Base-by-base conservation (phyloP, 2,113 vertebrate species). In the Platichthys stellatus region DNA sequence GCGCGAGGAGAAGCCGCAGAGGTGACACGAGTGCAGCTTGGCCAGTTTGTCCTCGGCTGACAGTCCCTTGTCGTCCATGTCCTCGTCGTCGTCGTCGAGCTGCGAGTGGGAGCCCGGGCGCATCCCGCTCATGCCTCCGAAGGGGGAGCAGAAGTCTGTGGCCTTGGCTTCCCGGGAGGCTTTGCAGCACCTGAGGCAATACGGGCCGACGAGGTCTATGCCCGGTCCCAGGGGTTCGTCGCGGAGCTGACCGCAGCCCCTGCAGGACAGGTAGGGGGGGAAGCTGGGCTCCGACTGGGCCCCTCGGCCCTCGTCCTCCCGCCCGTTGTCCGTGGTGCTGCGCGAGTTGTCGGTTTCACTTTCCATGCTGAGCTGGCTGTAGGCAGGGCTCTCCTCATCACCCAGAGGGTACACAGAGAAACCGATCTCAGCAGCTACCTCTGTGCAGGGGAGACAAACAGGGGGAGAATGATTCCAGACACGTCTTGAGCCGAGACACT, bases 1-100 rank as follows among this genome's bases (percentile, higher is more conserved):
- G 82, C 97, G 96, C 0, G 98, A 98, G 49, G 96, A 96, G 86
- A 99, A 99, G 91, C 96, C 95, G 69, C 98, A 99, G 59, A 98
- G 93, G 86, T 96, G 95, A 90, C 98, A 99, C 58, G 96, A 94
- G 92, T 96, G 96, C 75, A 98, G 92, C 47, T 96, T 95, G 69
- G 94, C 83, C 40, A 66, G 67, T 59, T 85, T 87, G 62, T 93
- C 93, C 28, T 93, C 90, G 9, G 78, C 76, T 5, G 86, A 63
- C 83, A 89, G 86, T 24, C 64, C 78, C 70, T 92, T 92, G 89
- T 92, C 90, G 15, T 31, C 88, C 91, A 92, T 92, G 0, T 68
- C 90, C 0, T 24, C 69, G 0, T 92, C 85, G 0, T 68, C 90
- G 0, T 24, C 69, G 1, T 92, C 85, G 0, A 81, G 61, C 51